Conservation (phyloP, 2,113 vertebrate species). For the Setophaga kirtlandii region DNA sequence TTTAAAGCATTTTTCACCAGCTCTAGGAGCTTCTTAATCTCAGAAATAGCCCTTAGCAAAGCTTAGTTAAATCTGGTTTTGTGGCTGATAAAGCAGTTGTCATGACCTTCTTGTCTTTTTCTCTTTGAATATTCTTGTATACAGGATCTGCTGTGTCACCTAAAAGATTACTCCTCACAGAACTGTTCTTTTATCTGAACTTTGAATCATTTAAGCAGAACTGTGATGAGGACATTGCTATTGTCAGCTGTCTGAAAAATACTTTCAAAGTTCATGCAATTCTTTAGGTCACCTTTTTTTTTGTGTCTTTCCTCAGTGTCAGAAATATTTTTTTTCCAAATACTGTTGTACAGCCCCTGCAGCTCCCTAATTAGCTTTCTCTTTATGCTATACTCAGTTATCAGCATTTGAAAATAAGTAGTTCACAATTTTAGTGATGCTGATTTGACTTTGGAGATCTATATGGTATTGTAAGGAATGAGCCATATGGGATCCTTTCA, state of each 20-base stretch:
- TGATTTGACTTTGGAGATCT: neutral
- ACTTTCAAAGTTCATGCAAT: neutral
- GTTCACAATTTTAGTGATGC: neutral
- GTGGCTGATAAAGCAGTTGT: slow-evolving; percentile 11
- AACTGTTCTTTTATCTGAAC: slow-evolving; percentile 16
- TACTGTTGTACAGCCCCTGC: neutral
- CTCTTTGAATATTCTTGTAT: neutral
- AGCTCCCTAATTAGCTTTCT: neutral
- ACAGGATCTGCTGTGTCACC: slow-evolving; percentile 29
- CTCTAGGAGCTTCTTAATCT: neutral
- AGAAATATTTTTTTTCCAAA: neutral
- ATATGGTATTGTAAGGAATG: neutral
- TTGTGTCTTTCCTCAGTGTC: neutral
- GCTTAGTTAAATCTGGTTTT: slow-evolving; percentile 33
- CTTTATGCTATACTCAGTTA: neutral
- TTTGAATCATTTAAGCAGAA: slow-evolving; percentile 2
- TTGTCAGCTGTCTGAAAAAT: neutral
- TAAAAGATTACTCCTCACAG: neutral
- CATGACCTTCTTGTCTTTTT: slow-evolving; percentile 26
- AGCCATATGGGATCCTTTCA: neutral
- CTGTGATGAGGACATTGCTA: neutral
- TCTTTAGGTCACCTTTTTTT: neutral
- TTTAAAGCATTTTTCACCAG: neutral
- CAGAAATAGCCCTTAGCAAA: neutral
- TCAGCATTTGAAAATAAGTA: neutral